Base-by-base conservation (phyloP, 2,113 vertebrate species). In the Halichoerus grypus region DNA sequence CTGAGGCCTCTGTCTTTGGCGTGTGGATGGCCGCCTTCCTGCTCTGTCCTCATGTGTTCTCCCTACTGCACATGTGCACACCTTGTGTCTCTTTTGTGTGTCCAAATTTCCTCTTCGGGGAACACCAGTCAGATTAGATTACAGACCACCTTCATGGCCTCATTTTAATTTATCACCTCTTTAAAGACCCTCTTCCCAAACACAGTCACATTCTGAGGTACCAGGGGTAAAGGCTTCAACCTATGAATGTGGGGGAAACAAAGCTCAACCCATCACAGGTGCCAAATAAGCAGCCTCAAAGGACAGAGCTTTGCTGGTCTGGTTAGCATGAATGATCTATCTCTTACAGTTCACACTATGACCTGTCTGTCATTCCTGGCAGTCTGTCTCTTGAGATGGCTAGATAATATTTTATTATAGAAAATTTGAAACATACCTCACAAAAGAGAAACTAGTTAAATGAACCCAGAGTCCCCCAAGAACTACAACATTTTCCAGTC, bases 401-500 rank as follows among this genome's bases (percentile, higher is more conserved):
- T 3, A 31, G 46, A 46, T 55, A 57, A 51, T 15, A 93, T 18
- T 92, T 76, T 57, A 72, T 28, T 74, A 74, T 1, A 39, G 77
- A 51, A 61, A 72, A 46, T 88, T 92, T 88, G 39, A 65, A 91
- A 79, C 9, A 22, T 42, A 33, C 6, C 18, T 71, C 22, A 12
- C 90, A 83, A 81, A 31, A 72, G n/a, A 79, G 18, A 96, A 91
- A 51, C 36, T 24, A 67, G 67, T 88, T 91, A 46, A 91, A 63
- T 11, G 13, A 87, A 63, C 33, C 10, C n/a, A n/a, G 0, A 80
- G 36, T 4, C 3, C 4, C 39, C 18, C 31, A 74, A 88, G 31
- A 84, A 80, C 72, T 18, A 53, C 49, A 74, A 74, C 16, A 51
- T 69, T 33, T 87, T 49, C 72, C 59, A 79, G 49, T 61, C 77